A percentile compares a stretch with the other conserved stretches of the same genome.
Evolutionary conservation across 2,113 vertebrate species (phyloP).

Genomic region (Lampris incognitus): DNA sequence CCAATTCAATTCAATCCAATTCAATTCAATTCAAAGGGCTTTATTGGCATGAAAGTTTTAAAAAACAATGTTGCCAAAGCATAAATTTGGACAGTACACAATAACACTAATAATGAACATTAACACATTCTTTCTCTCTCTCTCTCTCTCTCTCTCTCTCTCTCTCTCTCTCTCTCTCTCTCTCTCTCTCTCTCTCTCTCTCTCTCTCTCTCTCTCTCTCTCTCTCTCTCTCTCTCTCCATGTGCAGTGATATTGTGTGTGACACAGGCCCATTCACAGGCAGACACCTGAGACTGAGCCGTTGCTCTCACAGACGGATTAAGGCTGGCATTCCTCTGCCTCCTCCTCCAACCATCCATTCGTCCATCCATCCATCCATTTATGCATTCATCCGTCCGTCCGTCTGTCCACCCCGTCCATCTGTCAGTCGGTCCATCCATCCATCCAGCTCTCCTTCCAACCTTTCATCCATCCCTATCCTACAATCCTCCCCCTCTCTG

Average conservation of each 20-base stretch:
- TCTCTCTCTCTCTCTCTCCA: not conserved
- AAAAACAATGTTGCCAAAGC: too few species aligned
- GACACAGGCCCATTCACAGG: constrained; percentile 73
- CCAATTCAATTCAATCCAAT: too few species aligned
- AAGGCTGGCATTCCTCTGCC: constrained; percentile 71
- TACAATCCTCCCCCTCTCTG: not conserved
- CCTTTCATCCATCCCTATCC: not conserved
- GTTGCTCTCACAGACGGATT: constrained; percentile 71
- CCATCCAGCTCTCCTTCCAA: not conserved
- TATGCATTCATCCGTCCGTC: not conserved
- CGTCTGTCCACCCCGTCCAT: not conserved
- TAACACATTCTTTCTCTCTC: too few species aligned
- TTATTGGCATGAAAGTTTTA: too few species aligned
- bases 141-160: not conserved
- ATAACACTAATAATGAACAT: too few species aligned
- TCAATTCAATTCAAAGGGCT: too few species aligned
- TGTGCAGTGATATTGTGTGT: constrained; percentile 30
- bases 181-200: not conserved
- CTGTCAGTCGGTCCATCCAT: not conserved
- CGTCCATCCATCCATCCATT: constrained; percentile 8
- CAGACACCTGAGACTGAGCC: constrained; percentile 76
- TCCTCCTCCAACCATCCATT: constrained; percentile 43
- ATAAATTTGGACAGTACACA: too few species aligned
- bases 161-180: not conserved
- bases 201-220: not conserved